phyloP scores from a whole-genome alignment of 2,797 vertebrate species.

The Percopsis omiscomaycus region DNA sequence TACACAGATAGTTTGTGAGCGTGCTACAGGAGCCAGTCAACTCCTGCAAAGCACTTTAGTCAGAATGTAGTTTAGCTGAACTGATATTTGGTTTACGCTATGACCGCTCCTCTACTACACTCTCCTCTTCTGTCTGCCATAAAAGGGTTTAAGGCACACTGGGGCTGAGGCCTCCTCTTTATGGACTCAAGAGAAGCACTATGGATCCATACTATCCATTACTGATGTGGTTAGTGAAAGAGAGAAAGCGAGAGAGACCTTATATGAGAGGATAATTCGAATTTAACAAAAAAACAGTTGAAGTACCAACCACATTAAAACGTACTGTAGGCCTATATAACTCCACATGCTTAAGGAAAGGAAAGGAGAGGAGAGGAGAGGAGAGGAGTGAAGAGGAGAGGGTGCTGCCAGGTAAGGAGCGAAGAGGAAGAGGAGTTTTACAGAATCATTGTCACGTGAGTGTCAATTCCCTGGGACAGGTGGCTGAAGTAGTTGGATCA shows the following conservation, averaged over 20 bases:
- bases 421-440: not conserved
- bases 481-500: not conserved
- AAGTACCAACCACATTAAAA: too few species aligned
- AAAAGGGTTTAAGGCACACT: conserved; percentile 61
- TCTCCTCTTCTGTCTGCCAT: conserved; percentile 48
- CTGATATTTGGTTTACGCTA: conserved; percentile 27
- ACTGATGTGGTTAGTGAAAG: conserved; percentile 3
- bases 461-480: not conserved
- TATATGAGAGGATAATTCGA: not conserved
- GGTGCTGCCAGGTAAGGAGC: not conserved
- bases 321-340: not conserved
- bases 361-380: not conserved
- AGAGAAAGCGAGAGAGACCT: not conserved
- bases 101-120: conserved; percentile 44
- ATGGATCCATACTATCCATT: too few species aligned
- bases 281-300: too few species aligned
- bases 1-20: conserved; percentile 63
- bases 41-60: conserved; percentile 42
- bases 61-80: conserved; percentile 37
- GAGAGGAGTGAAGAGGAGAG: not conserved
- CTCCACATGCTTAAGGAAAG: not conserved
- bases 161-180: conserved; percentile 57
- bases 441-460: too few species aligned
- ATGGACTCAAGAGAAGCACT: conserved; percentile 46
- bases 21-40: conserved; percentile 43